Percentiles rank a stretch among this genome's conserved stretches.
Conservation (phyloP, 2,113 vertebrate species). For the Ophiodon elongatus region DNA sequence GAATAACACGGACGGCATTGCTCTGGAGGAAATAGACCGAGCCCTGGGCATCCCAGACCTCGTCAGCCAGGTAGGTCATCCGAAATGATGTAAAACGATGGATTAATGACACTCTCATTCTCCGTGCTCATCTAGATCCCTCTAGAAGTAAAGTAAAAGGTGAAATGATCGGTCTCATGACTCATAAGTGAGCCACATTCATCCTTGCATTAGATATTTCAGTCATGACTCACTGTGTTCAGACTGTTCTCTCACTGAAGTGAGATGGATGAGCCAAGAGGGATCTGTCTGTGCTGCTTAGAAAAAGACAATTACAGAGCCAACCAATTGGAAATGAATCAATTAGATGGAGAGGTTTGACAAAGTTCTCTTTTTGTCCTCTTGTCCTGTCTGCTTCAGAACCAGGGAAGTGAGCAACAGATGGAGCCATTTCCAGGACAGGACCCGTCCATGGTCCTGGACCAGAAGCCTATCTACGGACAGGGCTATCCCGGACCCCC, state of each 20-base stretch:
- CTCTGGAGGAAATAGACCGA: constrained; percentile 96
- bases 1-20: constrained; percentile 94
- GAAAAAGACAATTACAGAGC: constrained; percentile 62
- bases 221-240: constrained; percentile 52
- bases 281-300: constrained; percentile 52
- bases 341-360: constrained; percentile 50
- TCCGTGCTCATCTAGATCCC: background rate
- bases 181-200: constrained; percentile 30
- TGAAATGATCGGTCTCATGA: constrained; percentile 29
- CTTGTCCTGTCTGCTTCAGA: constrained; percentile 59
- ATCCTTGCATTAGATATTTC: constrained; percentile 55
- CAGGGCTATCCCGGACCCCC: constrained; percentile 91
- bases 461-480: constrained; percentile 93
- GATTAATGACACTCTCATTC: background rate
- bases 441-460: constrained; percentile 90
- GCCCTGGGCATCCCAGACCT: constrained; percentile 98
- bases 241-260: constrained; percentile 57
- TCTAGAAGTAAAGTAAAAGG: constrained; percentile 21
- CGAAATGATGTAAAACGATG: background rate
- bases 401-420: constrained; percentile 75
- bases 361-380: constrained; percentile 40
- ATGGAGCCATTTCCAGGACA: constrained; percentile 91
- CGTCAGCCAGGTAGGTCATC: constrained; percentile 90
- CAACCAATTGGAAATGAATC: constrained; percentile 61
- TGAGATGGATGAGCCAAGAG: constrained; percentile 58